A percentile compares a stretch with the other conserved stretches of the same genome.
These are phyloP conservation scores for Galleria mellonella DNA, from an alignment of 1,140 invertebrate genomes.

Conservation along the genomic window DNA sequence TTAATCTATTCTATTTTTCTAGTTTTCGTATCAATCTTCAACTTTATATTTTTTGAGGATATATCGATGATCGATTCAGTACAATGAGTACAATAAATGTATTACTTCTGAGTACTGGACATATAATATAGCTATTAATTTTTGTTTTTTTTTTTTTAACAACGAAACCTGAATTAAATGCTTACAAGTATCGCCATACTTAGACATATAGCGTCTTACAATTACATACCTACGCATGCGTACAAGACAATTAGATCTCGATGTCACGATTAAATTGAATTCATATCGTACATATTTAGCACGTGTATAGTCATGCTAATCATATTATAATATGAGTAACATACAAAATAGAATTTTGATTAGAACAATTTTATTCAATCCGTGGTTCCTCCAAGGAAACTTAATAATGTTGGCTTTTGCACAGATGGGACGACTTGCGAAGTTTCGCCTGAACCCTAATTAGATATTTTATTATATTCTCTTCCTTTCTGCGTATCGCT, in stretches of 20 bases:
- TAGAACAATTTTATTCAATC: slow-evolving; percentile 41
- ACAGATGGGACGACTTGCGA: slow-evolving; percentile 37
- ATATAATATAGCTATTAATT: too few species aligned
- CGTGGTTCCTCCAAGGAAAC: slow-evolving; percentile 37
- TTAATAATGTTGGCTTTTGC: slow-evolving; percentile 18
- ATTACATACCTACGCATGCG: slow-evolving; percentile 9
- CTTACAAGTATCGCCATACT: too few species aligned
- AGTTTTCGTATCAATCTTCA: too few species aligned
- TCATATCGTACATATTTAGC: slow-evolving; percentile 12
- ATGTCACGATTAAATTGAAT: slow-evolving; percentile 19
- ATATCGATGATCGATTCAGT: too few species aligned
- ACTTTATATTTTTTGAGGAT: too few species aligned
- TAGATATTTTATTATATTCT: slow-evolving; percentile 58
- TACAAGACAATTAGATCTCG: slow-evolving; percentile 6
- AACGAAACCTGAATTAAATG: too few species aligned
- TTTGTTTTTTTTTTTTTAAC: too few species aligned
- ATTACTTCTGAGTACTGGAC: too few species aligned
- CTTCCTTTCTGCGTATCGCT: slow-evolving; percentile 34
- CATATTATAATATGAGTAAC: slow-evolving; percentile 26
- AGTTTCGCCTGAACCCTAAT: slow-evolving; percentile 43
- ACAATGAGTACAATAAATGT: too few species aligned
- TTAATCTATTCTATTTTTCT: too few species aligned
- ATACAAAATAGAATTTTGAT: slow-evolving; percentile 48
- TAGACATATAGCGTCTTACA: too few species aligned
- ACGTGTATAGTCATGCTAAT: slow-evolving; percentile 18